Base-by-base conservation (phyloP, 2,888 invertebrate genomes). In the Spodoptera littoralis region DNA sequence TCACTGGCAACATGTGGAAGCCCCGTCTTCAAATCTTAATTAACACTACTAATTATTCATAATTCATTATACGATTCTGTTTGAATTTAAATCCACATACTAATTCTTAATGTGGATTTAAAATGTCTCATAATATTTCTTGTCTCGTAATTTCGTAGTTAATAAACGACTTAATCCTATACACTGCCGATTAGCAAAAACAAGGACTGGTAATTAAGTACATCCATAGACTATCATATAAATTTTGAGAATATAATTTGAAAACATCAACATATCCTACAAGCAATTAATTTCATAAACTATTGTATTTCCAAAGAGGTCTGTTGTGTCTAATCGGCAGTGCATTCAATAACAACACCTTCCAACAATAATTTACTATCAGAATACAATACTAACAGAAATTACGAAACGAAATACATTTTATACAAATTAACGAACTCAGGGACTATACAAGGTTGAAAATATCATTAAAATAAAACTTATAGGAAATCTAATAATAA, bases 161-260 rank as follows among this genome's bases (percentile, higher is more conserved):
- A 54, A 74, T 50, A 36, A 13, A 27, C 12, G 47, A 36, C 24
- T 43, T 50, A 45, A 59, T 5, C 36, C 27, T 46, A 60, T 52
- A 57, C 78, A 77, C 70, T 75, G 77, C 48, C 56, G 62, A 69
- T 69, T 56, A 54, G 41, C 53, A 53, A 42, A 27, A 22, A 13
- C 8, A 57, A 45, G 8, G 12, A 55, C 11, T 8, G 11, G 0
- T 46, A 13, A 6, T 22, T 42, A 55, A 13, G 41, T 13, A 36
- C 27, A 12, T 5, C 11, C 9, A 36, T 9, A 36, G 36, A 36
- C 36, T 36, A 8, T 9, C 36, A 2, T 36, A 36, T 36, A 36
- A 36, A 0, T 36, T 30, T 30, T 30, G 4, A 30, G 30, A 30
- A 30, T 30, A 61, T 1, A 8, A 48, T 30, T 43, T 30, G 12